A percentile compares a stretch with the other conserved stretches of the same genome.
Evolutionary conservation across 2,797 vertebrate species (phyloP).

Genomic region (Acanthiza pusilla): DNA sequence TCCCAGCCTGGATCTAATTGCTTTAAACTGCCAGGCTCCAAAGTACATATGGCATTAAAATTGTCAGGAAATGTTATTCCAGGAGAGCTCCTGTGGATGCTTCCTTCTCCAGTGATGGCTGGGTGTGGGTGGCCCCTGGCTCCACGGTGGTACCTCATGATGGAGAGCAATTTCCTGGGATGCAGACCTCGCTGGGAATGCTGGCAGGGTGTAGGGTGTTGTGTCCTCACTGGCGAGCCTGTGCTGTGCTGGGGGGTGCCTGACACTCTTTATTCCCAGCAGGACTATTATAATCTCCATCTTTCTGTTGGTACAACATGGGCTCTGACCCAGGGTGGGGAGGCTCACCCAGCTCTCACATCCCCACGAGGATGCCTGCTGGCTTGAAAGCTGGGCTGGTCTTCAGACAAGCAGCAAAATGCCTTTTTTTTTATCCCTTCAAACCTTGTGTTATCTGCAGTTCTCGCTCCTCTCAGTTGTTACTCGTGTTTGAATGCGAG

Average conservation of each 20-base stretch:
- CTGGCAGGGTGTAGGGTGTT: neutral
- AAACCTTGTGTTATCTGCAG: neutral
- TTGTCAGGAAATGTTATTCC: neutral
- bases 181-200: neutral
- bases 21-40: neutral
- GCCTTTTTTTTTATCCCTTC: neutral
- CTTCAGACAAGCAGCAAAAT: neutral
- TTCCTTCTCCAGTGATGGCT: neutral
- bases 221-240: neutral
- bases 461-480: neutral
- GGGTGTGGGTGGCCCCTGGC: neutral
- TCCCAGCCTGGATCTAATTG: neutral
- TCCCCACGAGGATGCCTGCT: neutral
- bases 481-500: neutral
- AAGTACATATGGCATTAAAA: neutral
- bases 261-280: neutral
- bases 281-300: rapidly evolving
- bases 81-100: neutral
- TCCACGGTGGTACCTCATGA: neutral
- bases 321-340: neutral
- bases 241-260: too few relatives aligned
- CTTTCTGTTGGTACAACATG: rapidly evolving
- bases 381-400: neutral
- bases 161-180: neutral
- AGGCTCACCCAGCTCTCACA: neutral